phyloP scores from a whole-genome alignment of 2,113 vertebrate species.

The Astur gentilis region DNA sequence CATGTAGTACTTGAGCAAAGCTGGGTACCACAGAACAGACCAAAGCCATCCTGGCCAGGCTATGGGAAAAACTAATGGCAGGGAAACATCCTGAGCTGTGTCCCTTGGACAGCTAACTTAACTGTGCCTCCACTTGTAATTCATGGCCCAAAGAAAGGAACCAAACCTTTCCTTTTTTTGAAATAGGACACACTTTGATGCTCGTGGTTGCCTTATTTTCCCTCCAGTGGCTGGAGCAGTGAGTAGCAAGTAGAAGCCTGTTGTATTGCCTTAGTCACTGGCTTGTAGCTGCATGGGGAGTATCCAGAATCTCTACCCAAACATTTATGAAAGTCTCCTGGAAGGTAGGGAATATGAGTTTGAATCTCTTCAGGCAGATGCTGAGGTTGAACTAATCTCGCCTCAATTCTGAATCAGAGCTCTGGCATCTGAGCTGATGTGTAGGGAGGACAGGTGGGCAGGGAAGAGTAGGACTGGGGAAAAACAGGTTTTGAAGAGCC shows the following conservation, averaged over 20 bases:
- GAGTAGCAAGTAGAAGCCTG: neutral
- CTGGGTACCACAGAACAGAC: neutral
- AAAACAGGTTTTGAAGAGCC: neutral
- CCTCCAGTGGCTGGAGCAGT: neutral
- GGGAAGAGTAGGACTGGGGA: neutral
- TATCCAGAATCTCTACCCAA: neutral
- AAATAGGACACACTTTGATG: neutral
- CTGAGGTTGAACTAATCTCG: neutral
- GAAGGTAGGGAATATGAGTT: neutral
- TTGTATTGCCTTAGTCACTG: neutral
- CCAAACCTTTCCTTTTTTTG: neutral
- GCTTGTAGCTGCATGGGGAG: neutral
- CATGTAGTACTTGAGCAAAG: accelerated
- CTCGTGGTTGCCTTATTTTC: neutral
- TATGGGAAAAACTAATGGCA: neutral
- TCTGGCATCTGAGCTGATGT: accelerated
- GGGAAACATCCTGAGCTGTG: neutral
- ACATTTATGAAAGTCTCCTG: neutral
- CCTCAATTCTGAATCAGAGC: neutral
- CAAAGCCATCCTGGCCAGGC: neutral
- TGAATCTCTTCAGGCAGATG: neutral
- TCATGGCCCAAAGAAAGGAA: neutral
- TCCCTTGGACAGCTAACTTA: neutral
- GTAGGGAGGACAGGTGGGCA: neutral
- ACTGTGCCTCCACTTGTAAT: neutral